Conservation (phyloP, 2,888 invertebrate genomes). For the Leucania comma region DNA sequence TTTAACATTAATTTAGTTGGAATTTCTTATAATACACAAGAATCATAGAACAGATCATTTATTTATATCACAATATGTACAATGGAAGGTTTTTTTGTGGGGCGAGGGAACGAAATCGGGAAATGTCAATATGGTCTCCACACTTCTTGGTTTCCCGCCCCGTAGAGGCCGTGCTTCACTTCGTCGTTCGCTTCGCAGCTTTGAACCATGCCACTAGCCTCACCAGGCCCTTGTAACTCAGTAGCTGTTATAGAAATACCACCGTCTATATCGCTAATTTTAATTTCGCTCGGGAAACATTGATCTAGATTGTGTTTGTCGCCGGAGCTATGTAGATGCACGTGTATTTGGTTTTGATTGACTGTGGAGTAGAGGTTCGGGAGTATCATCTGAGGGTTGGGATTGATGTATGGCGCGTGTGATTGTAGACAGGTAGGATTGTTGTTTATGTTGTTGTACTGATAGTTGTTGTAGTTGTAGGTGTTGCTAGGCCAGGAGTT, state of each 20-base stretch:
- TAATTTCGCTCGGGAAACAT: constrained; percentile 91
- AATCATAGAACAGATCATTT: constrained; percentile 58
- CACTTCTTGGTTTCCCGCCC: constrained; percentile 89
- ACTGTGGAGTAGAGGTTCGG: constrained; percentile 96
- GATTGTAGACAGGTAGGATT: constrained; percentile 88
- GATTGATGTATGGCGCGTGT: constrained; percentile 91
- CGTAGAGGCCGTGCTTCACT: constrained; percentile 87
- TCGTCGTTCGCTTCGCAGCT: constrained; percentile 90
- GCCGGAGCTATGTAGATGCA: constrained; percentile 93
- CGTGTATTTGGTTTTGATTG: constrained; percentile 96
- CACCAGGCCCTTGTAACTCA: constrained; percentile 86
- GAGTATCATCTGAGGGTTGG: constrained; percentile 93
- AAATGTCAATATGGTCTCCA: constrained; percentile 94
- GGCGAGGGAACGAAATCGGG: constrained; percentile 50
- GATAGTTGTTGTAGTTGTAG: constrained; percentile 93
- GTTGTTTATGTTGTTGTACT: constrained; percentile 92
- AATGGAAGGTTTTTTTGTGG: constrained; percentile 77
- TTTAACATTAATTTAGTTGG: constrained; percentile 86
- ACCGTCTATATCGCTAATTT: constrained; percentile 91
- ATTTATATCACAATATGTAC: constrained; percentile 89
- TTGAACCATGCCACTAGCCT: constrained; percentile 87
- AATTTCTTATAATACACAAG: constrained; percentile 61
- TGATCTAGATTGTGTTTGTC: constrained; percentile 93
- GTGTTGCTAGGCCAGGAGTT: constrained; percentile 92
- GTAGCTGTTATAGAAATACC: constrained; percentile 89